Percentiles rank a stretch among this genome's conserved stretches.
Evolutionary conservation across 2,888 invertebrate genomes (phyloP).

Genomic region (Polydrusus pterygomalis): DNA sequence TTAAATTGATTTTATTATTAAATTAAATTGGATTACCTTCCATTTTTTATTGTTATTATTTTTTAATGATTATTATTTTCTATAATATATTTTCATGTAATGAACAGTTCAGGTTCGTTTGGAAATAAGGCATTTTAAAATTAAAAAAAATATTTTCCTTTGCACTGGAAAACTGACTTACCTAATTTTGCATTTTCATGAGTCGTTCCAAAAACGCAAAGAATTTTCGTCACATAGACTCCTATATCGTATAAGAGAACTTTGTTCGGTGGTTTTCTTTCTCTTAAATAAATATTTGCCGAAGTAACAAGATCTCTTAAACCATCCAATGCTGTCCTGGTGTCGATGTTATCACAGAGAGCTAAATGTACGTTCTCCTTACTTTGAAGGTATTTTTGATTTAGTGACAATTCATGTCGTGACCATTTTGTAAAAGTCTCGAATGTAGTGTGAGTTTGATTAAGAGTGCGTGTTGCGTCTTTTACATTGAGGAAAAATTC

Average conservation of each 20-base stretch:
- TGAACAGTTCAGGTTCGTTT: no score
- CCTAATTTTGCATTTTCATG: constrained; percentile 72
- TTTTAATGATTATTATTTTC: no score
- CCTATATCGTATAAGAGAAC: constrained; percentile 86
- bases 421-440: constrained; percentile 85
- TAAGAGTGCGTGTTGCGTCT: constrained; percentile 76
- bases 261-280: constrained; percentile 74
- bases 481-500: constrained; percentile 97
- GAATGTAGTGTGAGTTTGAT: constrained; percentile 69
- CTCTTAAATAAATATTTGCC: constrained; percentile 90
- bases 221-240: constrained; percentile 87
- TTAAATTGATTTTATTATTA: no score
- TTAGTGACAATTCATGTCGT: constrained; percentile 80
- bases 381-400: constrained; percentile 77
- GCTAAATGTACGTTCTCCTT: constrained; percentile 81
- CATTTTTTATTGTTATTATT: no score
- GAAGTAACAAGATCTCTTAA: constrained; percentile 89
- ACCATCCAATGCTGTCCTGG: constrained; percentile 87
- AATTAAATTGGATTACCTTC: no score
- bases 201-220: constrained; percentile 86
- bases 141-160: no score
- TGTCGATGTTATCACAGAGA: constrained; percentile 89
- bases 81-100: no score
- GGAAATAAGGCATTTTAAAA: no score
- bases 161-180: constrained; percentile 16